A percentile compares a stretch with the other conserved stretches of the same genome.
These are phyloP conservation scores for Temnopleurus reevesii DNA, from an alignment of 53 echinoderm and acorn worm genomes.

Conservation along the genomic window DNA sequence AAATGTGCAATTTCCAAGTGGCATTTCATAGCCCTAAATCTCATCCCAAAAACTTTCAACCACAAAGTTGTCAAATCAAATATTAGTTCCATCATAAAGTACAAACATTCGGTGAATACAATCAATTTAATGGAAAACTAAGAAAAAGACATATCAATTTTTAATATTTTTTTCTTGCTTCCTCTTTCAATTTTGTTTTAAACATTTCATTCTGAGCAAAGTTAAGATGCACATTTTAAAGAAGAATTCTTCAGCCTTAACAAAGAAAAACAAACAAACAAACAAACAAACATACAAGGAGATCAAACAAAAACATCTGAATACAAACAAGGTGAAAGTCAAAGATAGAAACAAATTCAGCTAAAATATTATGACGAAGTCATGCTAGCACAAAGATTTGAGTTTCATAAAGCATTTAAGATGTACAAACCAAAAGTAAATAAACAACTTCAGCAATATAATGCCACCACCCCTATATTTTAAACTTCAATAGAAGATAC, in stretches of 20 bases:
- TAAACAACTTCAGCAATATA: too few species aligned
- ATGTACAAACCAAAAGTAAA: too few species aligned
- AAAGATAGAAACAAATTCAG: not conserved
- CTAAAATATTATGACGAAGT: not conserved
- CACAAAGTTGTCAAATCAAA: too few species aligned
- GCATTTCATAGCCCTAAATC: too few species aligned
- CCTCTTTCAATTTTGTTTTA: not conserved
- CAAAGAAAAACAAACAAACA: not conserved
- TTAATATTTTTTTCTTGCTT: not conserved
- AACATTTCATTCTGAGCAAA: not conserved
- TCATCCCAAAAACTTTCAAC: too few species aligned
- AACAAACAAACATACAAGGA: not conserved
- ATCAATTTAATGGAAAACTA: not conserved
- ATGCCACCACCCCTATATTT: too few species aligned
- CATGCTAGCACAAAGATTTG: too few species aligned
- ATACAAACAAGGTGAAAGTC: not conserved
- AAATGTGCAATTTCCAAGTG: too few species aligned
- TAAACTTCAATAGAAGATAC: too few species aligned
- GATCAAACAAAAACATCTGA: constrained; percentile 21
- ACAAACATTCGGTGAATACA: not conserved
- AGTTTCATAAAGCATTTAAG: too few species aligned
- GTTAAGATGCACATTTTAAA: not conserved
- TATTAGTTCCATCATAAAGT: too few species aligned
- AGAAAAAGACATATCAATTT: not conserved
- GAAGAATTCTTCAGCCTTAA: not conserved